Percentiles rank a stretch among this genome's conserved stretches.
These are phyloP conservation scores for Stramonita haemastoma DNA, from an alignment of 2,888 invertebrate genomes.

Conservation along the genomic window DNA sequence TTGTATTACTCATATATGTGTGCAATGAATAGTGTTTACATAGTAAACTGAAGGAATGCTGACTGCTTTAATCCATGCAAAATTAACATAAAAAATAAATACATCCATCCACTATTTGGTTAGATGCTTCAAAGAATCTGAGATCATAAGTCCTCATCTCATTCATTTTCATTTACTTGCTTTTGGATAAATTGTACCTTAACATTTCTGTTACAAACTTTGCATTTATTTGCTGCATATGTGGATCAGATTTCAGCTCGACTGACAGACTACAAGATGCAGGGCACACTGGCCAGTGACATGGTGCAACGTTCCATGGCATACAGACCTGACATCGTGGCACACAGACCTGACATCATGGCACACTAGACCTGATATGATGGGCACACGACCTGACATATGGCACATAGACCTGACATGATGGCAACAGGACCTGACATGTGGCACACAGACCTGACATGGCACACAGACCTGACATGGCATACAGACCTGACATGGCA, in stretches of 20 bases:
- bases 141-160: too few relatives aligned
- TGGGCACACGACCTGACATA: conserved; percentile 37
- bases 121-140: too few relatives aligned
- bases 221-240: neutral
- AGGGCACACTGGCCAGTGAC: conserved; percentile 41
- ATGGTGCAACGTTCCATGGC: conserved; percentile 34
- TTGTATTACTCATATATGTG: too few relatives aligned
- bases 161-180: too few relatives aligned
- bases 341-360: too few relatives aligned
- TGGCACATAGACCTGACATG: neutral
- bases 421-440: conserved; percentile 16
- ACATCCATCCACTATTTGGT: too few relatives aligned
- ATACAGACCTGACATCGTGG: neutral
- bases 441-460: conserved; percentile 38
- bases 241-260: conserved; percentile 28
- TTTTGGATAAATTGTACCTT: too few relatives aligned
- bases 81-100: too few relatives aligned
- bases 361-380: too few relatives aligned
- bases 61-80: too few relatives aligned
- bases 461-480: conserved; percentile 23
- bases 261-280: conserved; percentile 41
- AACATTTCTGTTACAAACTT: neutral
- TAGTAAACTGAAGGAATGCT: too few relatives aligned
- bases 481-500: neutral
- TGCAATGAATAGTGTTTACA: too few relatives aligned